A percentile compares a stretch with the other conserved stretches of the same genome.
These are phyloP conservation scores for Carassius auratus DNA, from an alignment of 2,113 vertebrate genomes.

Conservation along the genomic window DNA sequence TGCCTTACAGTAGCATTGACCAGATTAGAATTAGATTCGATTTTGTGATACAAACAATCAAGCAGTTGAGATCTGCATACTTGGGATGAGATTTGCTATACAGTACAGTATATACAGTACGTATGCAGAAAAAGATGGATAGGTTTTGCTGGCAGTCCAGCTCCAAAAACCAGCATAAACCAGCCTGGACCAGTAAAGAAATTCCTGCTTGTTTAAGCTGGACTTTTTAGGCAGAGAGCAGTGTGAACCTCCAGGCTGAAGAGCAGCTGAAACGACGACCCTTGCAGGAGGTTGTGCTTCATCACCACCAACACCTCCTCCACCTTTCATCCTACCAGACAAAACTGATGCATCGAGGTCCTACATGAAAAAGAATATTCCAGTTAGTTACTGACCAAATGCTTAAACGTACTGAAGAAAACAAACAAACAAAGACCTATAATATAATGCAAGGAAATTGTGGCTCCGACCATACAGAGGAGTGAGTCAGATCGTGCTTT, in stretches of 20 bases:
- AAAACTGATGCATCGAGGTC: slow-evolving; percentile 77
- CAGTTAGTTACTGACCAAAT: neutral
- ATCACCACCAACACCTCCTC: slow-evolving; percentile 68
- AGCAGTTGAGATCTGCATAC: too few relatives aligned
- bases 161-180: neutral
- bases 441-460: too few relatives aligned
- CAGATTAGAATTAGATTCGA: too few relatives aligned
- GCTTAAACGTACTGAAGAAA: neutral
- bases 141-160: neutral
- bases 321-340: slow-evolving; percentile 82
- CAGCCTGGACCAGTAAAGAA: neutral
- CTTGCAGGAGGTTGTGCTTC: neutral
- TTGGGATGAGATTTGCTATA: neutral
- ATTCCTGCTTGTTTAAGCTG: neutral
- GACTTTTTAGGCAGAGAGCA: neutral
- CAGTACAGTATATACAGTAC: neutral
- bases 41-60: too few relatives aligned
- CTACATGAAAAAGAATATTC: slow-evolving; percentile 60
- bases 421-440: neutral
- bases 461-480: neutral
- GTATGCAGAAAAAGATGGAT: neutral
- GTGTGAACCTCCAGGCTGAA: slow-evolving; percentile 72
- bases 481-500: neutral
- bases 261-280: slow-evolving; percentile 53
- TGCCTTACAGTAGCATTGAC: too few relatives aligned